phyloP scores from a whole-genome alignment of 1,140 invertebrate genomes.

The Apocrypta bakeri region DNA sequence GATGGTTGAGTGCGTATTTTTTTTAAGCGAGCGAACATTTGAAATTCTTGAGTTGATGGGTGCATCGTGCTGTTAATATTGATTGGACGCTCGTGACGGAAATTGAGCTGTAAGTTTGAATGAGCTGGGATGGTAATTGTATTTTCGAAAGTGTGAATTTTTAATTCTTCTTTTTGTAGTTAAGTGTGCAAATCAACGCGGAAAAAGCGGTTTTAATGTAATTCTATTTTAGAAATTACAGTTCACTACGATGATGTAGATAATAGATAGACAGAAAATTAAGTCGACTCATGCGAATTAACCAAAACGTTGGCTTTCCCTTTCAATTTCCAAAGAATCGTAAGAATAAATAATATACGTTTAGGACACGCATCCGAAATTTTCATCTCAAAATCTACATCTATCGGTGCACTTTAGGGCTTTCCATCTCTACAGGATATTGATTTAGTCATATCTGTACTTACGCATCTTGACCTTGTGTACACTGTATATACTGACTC shows the following conservation, averaged over 20 bases:
- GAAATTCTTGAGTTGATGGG: slow-evolving; percentile 2
- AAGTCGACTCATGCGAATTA: too few species aligned
- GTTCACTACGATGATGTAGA: too few species aligned
- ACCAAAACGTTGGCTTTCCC: too few species aligned
- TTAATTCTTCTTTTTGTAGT: too few species aligned
- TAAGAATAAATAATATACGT: background rate
- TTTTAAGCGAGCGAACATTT: background rate
- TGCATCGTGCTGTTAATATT: slow-evolving; percentile 6
- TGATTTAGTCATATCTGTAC: background rate
- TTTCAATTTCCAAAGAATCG: background rate
- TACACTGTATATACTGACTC: background rate
- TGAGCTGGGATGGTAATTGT: too few species aligned
- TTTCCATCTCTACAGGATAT: background rate
- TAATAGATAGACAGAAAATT: too few species aligned
- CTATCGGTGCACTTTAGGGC: background rate
- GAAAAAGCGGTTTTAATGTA: too few species aligned
- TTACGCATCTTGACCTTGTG: background rate
- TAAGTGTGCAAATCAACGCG: too few species aligned
- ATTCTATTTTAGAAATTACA: too few species aligned
- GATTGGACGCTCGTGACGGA: background rate
- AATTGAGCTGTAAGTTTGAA: background rate
- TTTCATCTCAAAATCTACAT: background rate
- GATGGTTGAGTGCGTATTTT: background rate
- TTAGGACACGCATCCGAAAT: background rate
- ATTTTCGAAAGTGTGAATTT: too few species aligned